Evolutionary conservation across 2,888 invertebrate species (phyloP), one percentile per base, ranked within the genome.

Genomic region (Ormyrus pomaceus): DNA sequence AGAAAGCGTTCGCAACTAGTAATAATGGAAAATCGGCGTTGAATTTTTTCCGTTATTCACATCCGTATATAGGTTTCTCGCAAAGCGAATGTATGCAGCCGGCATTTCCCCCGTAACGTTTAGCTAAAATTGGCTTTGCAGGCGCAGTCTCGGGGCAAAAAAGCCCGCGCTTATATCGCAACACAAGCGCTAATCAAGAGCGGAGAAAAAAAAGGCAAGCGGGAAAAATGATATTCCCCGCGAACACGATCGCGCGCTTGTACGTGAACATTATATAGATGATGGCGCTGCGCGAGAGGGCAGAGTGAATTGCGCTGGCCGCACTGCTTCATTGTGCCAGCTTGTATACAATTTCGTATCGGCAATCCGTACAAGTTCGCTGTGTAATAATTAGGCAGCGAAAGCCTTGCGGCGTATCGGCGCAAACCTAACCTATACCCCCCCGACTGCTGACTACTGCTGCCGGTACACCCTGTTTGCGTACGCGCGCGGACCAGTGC

Each of bases 341-440:
- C 45, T 53, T 46, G 80, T 80, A 81, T 77, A 77, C 73, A 81
- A 81, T 81, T 81, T 81, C 81, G 70, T 70, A 77, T 70, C 45
- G 70, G 59, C 77, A 80, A 77, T 77, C 80, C 77, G 59, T 77
- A 81, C 81, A 81, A 80, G 80, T 80, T 80, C 77, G 46, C 71
- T 56, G 13, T 62, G 64, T 51, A 70, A 81, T 81, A 81, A 81
- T 81, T 81, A 81, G 81, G 74, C 77, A 61, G 74, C 59, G n/a
- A 80, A 58, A 76, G 79, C 74, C 80, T 76, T 66, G 75, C 61
- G 80, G 75, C 75, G 65, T 59, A 72, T 66, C 59, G 59, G 59
- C n/a, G 56, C 62, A 55, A 65, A 74, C 10, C 64, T 46, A 19
- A 19, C 58, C 65, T 65, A 5, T 19, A 19, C 19, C 34, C n/a